Evolutionary conservation across 2,797 vertebrate genomes (phyloP).

Genomic region (Simalia tracyae): DNA sequence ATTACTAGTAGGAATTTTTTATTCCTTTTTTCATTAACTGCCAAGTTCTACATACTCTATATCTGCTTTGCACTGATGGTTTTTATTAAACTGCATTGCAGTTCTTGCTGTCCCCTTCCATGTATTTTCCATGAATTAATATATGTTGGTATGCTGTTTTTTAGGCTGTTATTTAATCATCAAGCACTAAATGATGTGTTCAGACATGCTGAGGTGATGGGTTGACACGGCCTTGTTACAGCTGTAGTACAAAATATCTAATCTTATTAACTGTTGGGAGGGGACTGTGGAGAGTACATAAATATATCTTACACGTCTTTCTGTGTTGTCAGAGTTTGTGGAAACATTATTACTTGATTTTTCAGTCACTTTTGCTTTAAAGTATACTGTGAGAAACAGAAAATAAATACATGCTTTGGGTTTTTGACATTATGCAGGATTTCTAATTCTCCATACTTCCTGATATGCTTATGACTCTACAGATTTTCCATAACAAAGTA

Average conservation of each 20-base stretch:
- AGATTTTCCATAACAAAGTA: neutral
- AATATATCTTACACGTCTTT: neutral
- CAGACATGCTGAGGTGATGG: neutral
- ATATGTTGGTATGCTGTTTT: neutral
- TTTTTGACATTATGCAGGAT: neutral
- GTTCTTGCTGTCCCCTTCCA: neutral
- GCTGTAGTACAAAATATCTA: neutral
- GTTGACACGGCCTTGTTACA: neutral
- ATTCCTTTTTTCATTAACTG: neutral
- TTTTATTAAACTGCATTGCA: neutral
- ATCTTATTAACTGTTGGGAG: neutral
- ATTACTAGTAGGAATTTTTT: neutral
- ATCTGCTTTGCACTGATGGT: neutral
- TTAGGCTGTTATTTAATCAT: slow-evolving; percentile 7
- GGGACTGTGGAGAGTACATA: neutral
- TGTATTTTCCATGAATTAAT: neutral
- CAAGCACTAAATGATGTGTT: too few relatives aligned
- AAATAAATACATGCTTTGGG: neutral
- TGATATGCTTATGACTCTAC: neutral
- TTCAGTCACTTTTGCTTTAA: neutral
- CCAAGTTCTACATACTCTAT: neutral
- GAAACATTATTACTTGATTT: neutral
- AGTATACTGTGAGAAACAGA: too few relatives aligned
- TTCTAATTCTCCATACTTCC: neutral
- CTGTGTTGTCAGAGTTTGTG: neutral